Base-by-base conservation (phyloP, 2,888 invertebrate genomes). In the Herminia tarsipennalis region DNA sequence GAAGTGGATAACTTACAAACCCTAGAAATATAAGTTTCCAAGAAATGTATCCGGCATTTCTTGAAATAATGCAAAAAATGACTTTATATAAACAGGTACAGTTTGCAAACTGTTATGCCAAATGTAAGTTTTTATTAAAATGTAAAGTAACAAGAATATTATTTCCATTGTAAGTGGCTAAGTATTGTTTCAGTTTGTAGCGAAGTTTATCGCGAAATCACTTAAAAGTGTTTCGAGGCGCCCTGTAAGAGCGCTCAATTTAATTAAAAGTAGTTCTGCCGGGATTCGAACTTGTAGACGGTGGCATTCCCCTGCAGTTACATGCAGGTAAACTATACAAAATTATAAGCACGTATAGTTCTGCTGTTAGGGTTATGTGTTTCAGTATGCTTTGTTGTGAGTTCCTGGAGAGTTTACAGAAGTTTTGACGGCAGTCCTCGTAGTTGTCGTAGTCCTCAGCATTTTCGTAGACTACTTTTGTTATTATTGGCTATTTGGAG, bases 141-240 rank as follows among this genome's bases (percentile, higher is more conserved):
- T 71, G 59, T 56, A 64, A 70, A 71, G 49, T 41, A 72, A 61
- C 54, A 61, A 61, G 57, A 63, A 51, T 41, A 46, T 62, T 59
- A 51, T 56, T 61, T 56, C 63, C 62, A 68, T 67, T 70, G 65
- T 65, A 74, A 75, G 68, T 65, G 65, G 67, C 66, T 75, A 72
- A 76, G 76, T 76, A 78, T 77, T 81, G 76, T 83, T 78, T 70
- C 66, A 73, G 69, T 69, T 76, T 76, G 70, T 72, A 72, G 56
- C 56, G 34, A 81, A 83, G 81, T 84, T 83, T 81, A 78, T 76
- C 69, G 65, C 54, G 58, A 78, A 81, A 85, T 78, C 80, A 76
- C 82, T 84, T 81, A 74, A 73, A 76, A 77, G 72, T 74, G 73
- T 82, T 81, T 71, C 56, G 71, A 68, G 72, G 76, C 64, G 56